Evolutionary conservation across 1,140 invertebrate genomes (phyloP), one percentile per base, ranked within the genome.

Genomic region (Mylabris phalerata): DNA sequence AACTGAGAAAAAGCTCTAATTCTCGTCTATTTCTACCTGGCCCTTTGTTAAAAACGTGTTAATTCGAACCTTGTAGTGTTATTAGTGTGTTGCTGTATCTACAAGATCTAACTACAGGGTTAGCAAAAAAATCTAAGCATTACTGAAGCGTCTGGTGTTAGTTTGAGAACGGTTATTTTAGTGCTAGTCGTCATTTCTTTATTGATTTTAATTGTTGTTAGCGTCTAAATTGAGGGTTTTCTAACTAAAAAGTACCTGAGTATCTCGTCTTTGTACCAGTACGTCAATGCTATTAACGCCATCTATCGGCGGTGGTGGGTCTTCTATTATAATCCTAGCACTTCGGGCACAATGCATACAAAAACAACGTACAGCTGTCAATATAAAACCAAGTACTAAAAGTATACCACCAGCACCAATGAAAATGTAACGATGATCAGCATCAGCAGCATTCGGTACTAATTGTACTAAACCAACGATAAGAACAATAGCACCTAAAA

Each of bases 401-500:
- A 87, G 73, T 44, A 80, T 75, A 38, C 77, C 78, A 2, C 85
- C 85, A 38, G 81, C 80, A 32, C 83, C 81, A 65, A 89, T 80
- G 59, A 88, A 79, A 67, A 83, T 81, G 70, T 85, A 84, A 63
- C 84, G 81, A 71, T 89, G 85, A 65, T 87, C 84, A 13, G 84
- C 85, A 19, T 87, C 87, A 65, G 88, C 87, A 27, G 88, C 87
- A 42, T 87, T 87, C 13, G 88, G 88, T 13, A 85, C 86, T 64
- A 91, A 76, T 75, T 91, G 88, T 59, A 91, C 87, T 67, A 91
- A 75, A 58, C 88, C 88, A 66, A 90, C 87, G 48, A 91, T 85
- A 56, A 91, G 74, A 43, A 89, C 80, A 64, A 89, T 84, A 63
- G 85, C 85, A 47, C 88, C 88, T 62, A 89, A 74, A 32, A 91